Evolutionary conservation across 2,113 vertebrate genomes (phyloP).

Genomic region (Aix galericulata): DNA sequence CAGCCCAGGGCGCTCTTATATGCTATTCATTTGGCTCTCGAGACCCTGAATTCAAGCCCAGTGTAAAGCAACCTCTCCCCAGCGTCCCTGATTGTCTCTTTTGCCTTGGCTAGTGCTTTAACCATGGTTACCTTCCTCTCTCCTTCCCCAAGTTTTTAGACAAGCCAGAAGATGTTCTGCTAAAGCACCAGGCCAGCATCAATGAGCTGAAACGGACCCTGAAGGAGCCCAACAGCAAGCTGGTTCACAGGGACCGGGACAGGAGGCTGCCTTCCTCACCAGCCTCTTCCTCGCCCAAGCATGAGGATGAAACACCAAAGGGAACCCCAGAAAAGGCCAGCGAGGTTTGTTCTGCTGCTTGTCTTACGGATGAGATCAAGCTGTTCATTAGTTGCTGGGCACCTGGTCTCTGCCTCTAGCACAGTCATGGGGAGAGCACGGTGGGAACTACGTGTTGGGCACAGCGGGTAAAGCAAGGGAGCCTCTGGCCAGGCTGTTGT

Average conservation of each 20-base stretch:
- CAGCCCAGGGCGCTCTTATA: neutral
- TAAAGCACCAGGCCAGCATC: conserved; percentile 99
- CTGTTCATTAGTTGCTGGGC: neutral
- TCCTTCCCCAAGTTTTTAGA: conserved; percentile 88
- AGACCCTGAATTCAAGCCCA: neutral
- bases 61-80: neutral
- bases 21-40: neutral
- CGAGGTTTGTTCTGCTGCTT: conserved; percentile 74
- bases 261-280: conserved; percentile 90
- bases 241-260: conserved; percentile 85
- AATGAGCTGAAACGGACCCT: conserved; percentile 96
- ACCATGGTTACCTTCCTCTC: neutral
- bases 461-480: neutral
- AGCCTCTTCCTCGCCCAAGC: conserved; percentile 82
- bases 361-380: neutral
- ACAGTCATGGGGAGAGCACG: neutral
- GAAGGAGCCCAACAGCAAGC: conserved; percentile 95
- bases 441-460: accelerated
- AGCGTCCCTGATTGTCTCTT: neutral
- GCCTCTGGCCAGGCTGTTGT: neutral
- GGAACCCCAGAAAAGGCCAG: conserved; percentile 87
- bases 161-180: conserved; percentile 93
- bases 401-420: neutral
- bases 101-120: neutral
- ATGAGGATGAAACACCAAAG: conserved; percentile 75